Evolutionary conservation across 2,888 invertebrate genomes (phyloP).

Genomic region (Cacoxenus indagator): DNA sequence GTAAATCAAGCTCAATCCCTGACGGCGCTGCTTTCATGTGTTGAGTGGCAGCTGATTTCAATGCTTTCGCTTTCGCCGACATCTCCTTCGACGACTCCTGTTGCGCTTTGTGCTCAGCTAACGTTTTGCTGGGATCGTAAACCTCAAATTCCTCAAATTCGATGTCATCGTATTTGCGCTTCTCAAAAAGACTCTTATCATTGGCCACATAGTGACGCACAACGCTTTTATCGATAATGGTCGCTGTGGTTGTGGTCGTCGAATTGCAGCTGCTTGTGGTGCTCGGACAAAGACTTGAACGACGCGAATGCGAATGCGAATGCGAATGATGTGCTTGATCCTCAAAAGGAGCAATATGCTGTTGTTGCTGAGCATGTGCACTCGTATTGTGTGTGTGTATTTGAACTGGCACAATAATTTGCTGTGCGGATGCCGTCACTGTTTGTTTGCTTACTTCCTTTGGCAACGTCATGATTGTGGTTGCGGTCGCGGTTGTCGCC

Average conservation of each 20-base stretch:
- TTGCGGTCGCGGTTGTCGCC: no score
- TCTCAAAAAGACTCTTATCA: constrained; percentile 75
- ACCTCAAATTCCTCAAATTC: constrained; percentile 88
- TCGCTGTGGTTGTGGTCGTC: background rate
- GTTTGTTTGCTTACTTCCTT: constrained; percentile 1
- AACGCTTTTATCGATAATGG: constrained; percentile 70
- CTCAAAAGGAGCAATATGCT: background rate
- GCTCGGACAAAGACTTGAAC: constrained; percentile 39
- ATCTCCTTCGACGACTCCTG: no score
- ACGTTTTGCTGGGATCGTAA: constrained; percentile 72
- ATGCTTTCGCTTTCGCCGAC: constrained; percentile 27
- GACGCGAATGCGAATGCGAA: constrained; percentile 28
- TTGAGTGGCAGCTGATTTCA: constrained; percentile 17
- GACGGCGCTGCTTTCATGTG: constrained; percentile 29
- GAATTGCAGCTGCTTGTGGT: constrained; percentile 56
- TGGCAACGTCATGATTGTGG: no score
- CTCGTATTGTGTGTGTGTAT: constrained; percentile 52
- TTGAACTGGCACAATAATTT: constrained; percentile 62
- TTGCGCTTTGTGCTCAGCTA: constrained; percentile 29
- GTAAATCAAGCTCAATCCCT: constrained; percentile 18
- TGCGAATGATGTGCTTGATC: constrained; percentile 23
- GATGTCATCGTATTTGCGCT: constrained; percentile 83
- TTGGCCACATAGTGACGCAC: constrained; percentile 77
- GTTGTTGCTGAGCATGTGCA: constrained; percentile 30
- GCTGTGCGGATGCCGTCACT: constrained; percentile 28